Conservation (phyloP, 2,113 vertebrate genomes). For the Spilogale gracilis region DNA sequence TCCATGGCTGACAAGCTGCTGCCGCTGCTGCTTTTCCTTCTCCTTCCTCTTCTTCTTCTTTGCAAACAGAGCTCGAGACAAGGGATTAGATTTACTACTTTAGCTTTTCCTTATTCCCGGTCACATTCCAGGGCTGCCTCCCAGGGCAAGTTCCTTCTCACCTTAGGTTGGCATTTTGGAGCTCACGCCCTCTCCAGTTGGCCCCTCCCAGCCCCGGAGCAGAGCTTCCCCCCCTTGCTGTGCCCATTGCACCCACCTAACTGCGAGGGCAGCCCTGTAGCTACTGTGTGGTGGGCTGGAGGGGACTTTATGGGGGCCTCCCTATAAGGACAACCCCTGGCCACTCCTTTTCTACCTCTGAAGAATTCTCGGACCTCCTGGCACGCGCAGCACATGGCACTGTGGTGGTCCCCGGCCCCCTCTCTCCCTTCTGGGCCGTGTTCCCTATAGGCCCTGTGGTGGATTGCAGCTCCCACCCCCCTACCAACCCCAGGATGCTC, state of each 20-base stretch:
- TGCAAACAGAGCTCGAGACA: background rate
- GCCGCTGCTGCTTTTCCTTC: background rate
- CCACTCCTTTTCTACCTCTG: background rate
- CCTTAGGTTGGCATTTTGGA: background rate
- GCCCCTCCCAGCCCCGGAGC: background rate
- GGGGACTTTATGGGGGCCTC: background rate
- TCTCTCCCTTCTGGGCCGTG: background rate
- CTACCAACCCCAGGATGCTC: background rate
- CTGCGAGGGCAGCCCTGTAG: background rate
- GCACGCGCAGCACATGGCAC: background rate
- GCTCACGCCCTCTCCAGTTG: background rate
- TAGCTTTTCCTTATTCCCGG: background rate
- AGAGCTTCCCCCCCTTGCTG: background rate
- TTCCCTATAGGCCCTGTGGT: background rate
- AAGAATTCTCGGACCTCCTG: background rate
- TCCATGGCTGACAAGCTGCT: background rate
- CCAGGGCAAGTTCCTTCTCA: background rate
- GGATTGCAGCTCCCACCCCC: background rate
- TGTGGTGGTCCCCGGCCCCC: background rate
- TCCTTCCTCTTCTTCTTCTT: background rate
- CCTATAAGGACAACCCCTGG: background rate
- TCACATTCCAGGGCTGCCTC: background rate
- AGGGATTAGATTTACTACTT: slow-evolving; percentile 14
- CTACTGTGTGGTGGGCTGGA: background rate
- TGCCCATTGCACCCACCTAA: background rate